Evolutionary conservation across 1,140 invertebrate genomes (phyloP).

Genomic region (Lutraria rhynchaena): DNA sequence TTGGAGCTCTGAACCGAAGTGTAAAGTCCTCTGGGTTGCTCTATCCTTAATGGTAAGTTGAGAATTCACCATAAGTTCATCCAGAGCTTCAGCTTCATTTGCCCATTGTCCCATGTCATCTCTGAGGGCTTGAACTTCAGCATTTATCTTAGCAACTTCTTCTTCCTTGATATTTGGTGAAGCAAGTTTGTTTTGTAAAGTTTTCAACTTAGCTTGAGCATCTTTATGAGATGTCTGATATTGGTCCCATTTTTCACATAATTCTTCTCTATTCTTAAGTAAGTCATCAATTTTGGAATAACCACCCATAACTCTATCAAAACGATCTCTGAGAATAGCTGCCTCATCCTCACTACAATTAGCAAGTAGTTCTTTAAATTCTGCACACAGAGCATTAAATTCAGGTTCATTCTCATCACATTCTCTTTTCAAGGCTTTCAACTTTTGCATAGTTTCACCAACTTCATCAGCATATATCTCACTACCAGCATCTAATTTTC

Average conservation of each 20-base stretch:
- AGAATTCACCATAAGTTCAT: slow-evolving; percentile 75
- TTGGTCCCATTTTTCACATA: slow-evolving; percentile 92
- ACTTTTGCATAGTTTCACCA: slow-evolving; percentile 84
- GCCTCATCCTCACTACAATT: slow-evolving; percentile 88
- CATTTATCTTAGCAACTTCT: slow-evolving; percentile 73
- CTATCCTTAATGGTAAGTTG: slow-evolving; percentile 78
- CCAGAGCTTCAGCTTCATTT: slow-evolving; percentile 68
- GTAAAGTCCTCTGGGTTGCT: slow-evolving; percentile 75
- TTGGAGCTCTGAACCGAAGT: slow-evolving; percentile 77
- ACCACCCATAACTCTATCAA: slow-evolving; percentile 88
- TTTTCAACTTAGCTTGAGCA: slow-evolving; percentile 89
- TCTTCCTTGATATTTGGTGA: slow-evolving; percentile 85
- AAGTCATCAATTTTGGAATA: slow-evolving; percentile 86
- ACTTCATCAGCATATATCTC: slow-evolving; percentile 91
- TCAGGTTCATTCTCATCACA: slow-evolving; percentile 71
- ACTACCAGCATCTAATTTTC: slow-evolving; percentile 89
- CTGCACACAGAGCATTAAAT: slow-evolving; percentile 84
- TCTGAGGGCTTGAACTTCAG: slow-evolving; percentile 72
- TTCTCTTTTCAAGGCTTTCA: slow-evolving; percentile 73
- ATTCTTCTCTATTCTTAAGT: slow-evolving; percentile 87
- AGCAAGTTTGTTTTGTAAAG: slow-evolving; percentile 91
- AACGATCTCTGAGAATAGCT: slow-evolving; percentile 88
- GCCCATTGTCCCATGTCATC: slow-evolving; percentile 73
- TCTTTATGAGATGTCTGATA: slow-evolving; percentile 90
- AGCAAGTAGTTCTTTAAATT: slow-evolving; percentile 89